Base-by-base conservation (phyloP, 53 echinoderm and acorn worm species). In the Mesocentrotus franciscanus region DNA sequence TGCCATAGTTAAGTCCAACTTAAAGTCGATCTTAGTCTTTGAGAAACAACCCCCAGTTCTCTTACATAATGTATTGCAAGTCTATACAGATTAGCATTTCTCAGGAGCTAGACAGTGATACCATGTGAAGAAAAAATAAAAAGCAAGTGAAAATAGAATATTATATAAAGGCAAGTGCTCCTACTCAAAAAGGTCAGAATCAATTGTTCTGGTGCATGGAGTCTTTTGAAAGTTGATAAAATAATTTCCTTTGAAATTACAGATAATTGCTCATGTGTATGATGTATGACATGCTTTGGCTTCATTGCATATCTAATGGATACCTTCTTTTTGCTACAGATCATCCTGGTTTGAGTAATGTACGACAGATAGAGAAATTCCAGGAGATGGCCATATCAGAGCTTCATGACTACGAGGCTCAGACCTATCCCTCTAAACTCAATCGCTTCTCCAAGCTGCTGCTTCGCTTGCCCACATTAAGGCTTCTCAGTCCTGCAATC, bases 401-500 rank as follows among this genome's bases (percentile, higher is more conserved):
- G 96, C 96, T 99, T 81, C 96, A 95, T 20, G 97, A 96, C 22
- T 99, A 99, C 70, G 97, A 97, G 89, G 92, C 92, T n/a, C 98
- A 78, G 60, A 95, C 92, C 71, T 97, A 99, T 96, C 98, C 99
- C 22, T 95, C 81, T 39, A 95, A 93, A 57, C 97, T 96, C 10
- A 98, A 99, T 75, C 96, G 99, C 60, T 99, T 97, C 74, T 96
- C 97, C 58, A 99, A 99, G 71, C 95, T 99, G 89, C 96, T 99
- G 84, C 92, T 99, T 49, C 97, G 98, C 34, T 94, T 99, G 35
- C 99, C 99, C 13, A 97, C 98, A 7, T 95, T 99, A 0, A 95
- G 99, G 55, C 95, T 99, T 70, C 97, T 99, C 94, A 99, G 97
- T 93, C 97, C 99, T 4, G 95, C 97, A 87, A 99, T 99, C 94